These are phyloP conservation scores for Hystrix brachyura DNA, from an alignment of 2,113 vertebrate genomes.

Conservation along the genomic window DNA sequence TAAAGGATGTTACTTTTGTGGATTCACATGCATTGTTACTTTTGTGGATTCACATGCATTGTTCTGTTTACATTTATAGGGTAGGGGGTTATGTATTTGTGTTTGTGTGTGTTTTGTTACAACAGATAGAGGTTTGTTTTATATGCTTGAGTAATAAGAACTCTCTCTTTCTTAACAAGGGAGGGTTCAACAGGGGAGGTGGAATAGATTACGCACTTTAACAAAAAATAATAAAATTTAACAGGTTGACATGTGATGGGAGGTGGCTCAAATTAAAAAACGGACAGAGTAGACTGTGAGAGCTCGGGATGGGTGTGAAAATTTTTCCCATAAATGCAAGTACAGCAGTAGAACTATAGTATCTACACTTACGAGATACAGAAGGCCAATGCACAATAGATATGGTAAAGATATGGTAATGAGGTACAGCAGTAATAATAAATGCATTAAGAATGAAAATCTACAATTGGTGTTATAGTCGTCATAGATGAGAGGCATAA, in stretches of 20 bases:
- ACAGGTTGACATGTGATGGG: background rate
- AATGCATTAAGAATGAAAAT: background rate
- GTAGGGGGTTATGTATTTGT: background rate
- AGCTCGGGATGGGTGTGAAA: background rate
- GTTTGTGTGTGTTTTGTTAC: background rate
- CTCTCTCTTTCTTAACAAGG: background rate
- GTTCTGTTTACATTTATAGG: background rate
- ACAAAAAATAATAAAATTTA: conserved; percentile 47
- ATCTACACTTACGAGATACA: background rate
- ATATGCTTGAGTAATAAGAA: background rate
- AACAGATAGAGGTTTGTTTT: background rate
- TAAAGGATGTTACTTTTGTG: background rate
- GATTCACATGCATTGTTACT: background rate
- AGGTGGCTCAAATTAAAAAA: background rate
- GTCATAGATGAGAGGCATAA: background rate
- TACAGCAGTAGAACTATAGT: background rate
- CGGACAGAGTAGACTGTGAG: background rate
- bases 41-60: background rate
- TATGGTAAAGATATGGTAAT: background rate
- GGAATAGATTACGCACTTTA: background rate
- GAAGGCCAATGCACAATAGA: background rate
- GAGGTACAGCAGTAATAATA: background rate
- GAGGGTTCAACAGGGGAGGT: background rate
- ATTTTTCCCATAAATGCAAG: background rate
- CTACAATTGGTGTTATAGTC: background rate